Percentiles rank a stretch among this genome's conserved stretches.
Evolutionary conservation across 2,113 vertebrate species (phyloP).

Genomic region (Chrysemys picta): DNA sequence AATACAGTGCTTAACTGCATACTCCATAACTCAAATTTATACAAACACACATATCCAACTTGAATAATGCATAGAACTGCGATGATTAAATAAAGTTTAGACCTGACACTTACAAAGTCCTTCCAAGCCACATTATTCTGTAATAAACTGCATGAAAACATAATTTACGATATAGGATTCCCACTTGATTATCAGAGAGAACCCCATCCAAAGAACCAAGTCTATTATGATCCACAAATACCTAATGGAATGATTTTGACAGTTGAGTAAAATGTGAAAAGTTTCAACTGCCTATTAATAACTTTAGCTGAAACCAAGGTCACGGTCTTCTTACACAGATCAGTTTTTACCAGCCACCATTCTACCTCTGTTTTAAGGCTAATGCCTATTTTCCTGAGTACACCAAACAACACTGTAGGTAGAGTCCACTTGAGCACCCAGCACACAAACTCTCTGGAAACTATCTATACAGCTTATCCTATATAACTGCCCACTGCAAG

Average conservation of each 20-base stretch:
- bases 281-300: not conserved
- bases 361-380: not conserved
- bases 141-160: not conserved
- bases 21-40: fast-evolving
- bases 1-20: fast-evolving
- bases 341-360: not conserved
- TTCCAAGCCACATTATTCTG: constrained; percentile 1
- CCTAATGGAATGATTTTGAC: not conserved
- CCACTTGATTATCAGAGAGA: not conserved
- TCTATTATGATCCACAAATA: not conserved
- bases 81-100: fast-evolving
- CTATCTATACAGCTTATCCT: fast-evolving
- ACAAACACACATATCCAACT: fast-evolving
- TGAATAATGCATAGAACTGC: not conserved
- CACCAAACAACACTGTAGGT: not conserved
- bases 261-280: not conserved
- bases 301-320: fast-evolving
- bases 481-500: fast-evolving
- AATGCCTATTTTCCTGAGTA: not conserved
- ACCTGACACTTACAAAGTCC: not conserved
- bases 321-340: fast-evolving
- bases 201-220: not conserved
- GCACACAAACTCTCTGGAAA: not conserved
- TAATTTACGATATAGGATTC: not conserved
- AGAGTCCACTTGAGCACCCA: not conserved